These are phyloP conservation scores for Rhinatrema bivittatum DNA, from an alignment of 2,797 vertebrate genomes.

Conservation along the genomic window DNA sequence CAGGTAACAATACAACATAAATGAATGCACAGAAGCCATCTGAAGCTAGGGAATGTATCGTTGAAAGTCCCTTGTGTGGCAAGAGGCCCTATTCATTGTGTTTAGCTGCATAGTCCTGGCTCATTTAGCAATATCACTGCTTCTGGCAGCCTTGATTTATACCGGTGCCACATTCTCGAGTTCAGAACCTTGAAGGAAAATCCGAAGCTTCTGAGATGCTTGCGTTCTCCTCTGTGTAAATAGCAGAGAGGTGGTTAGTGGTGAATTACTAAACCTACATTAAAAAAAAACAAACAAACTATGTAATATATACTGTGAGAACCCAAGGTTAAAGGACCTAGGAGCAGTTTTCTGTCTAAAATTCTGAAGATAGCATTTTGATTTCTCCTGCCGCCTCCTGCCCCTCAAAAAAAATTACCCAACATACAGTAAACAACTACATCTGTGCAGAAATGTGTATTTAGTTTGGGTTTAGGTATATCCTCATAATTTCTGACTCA, in stretches of 20 bases:
- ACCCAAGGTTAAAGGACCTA: slow-evolving; percentile 40
- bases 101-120: slow-evolving; percentile 9
- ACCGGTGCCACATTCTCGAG: slow-evolving; percentile 27
- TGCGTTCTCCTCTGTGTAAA: slow-evolving; percentile 15
- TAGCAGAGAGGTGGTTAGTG: slow-evolving; percentile 6
- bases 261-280: slow-evolving; percentile 15
- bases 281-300: too few relatives aligned
- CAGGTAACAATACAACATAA: slow-evolving; percentile 9
- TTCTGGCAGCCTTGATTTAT: slow-evolving; percentile 22
- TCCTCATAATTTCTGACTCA: slow-evolving; percentile 62
- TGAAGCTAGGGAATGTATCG: neutral
- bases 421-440: slow-evolving; percentile 50
- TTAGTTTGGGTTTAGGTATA: slow-evolving; percentile 65
- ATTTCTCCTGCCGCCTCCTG: slow-evolving; percentile 23
- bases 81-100: slow-evolving; percentile 3
- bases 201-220: slow-evolving; percentile 29
- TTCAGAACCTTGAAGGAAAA: slow-evolving; percentile 29
- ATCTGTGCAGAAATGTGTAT: slow-evolving; percentile 65
- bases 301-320: slow-evolving; percentile 2
- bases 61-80: slow-evolving; percentile 11
- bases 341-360: slow-evolving; percentile 42
- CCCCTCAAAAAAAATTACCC: slow-evolving; percentile 50
- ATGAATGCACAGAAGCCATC: slow-evolving; percentile 11
- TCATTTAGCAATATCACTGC: slow-evolving; percentile 6
- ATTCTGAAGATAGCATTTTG: slow-evolving; percentile 42